Percentiles rank a stretch among this genome's conserved stretches.
Conservation (phyloP, 2,113 vertebrate genomes). For the Cottus gobio region DNA sequence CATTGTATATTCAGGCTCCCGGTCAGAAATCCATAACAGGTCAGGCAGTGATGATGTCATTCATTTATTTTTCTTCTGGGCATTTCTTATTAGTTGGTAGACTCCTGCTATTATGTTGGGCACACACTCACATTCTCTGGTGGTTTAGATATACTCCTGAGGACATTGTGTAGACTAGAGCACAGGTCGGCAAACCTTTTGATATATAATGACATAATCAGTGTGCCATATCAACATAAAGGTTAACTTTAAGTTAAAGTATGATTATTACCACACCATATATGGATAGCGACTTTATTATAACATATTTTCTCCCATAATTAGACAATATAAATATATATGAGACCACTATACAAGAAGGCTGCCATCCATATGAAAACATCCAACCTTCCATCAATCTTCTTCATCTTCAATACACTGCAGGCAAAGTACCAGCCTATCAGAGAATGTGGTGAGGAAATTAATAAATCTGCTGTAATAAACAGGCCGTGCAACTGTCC, state of each 20-base stretch:
- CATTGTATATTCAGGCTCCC: constrained; percentile 47
- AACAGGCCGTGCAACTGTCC: no score
- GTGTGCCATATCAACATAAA: no score
- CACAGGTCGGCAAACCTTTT: no score
- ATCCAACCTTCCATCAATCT: neutral
- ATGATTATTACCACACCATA: neutral
- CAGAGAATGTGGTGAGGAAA: no score
- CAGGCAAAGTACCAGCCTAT: no score
- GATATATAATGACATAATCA: no score
- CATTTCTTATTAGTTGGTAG: constrained; percentile 19
- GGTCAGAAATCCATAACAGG: constrained; percentile 54
- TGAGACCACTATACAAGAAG: no score
- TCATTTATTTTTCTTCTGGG: constrained; percentile 63
- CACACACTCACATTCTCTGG: neutral
- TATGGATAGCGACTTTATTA: neutral
- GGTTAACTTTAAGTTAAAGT: no score
- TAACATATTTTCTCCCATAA: neutral
- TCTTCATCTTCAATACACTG: neutral
- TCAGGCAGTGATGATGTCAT: constrained; percentile 77
- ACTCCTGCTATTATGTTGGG: constrained; percentile 35
- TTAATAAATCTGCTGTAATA: neutral
- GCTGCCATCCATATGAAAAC: no score
- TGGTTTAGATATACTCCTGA: constrained; percentile 21
- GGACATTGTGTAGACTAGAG: neutral
- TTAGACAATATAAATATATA: neutral